Evolutionary conservation across 2,888 invertebrate species (phyloP).

Genomic region (Cyaniris semiargus): DNA sequence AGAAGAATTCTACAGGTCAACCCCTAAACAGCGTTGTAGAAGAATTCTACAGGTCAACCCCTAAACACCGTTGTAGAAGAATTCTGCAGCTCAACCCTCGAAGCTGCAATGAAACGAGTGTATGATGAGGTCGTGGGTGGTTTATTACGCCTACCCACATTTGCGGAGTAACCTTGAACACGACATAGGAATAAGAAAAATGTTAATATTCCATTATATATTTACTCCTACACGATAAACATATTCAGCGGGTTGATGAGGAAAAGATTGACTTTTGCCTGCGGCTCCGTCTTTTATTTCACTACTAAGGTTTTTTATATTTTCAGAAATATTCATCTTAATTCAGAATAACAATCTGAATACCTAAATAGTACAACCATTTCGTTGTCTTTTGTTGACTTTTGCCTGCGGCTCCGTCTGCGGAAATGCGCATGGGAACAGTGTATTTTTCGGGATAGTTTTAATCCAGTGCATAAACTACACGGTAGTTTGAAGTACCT

Average conservation of each 20-base stretch:
- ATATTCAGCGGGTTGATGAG: background rate
- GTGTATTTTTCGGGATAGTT: background rate
- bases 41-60: no score
- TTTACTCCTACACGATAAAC: background rate
- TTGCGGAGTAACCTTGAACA: background rate
- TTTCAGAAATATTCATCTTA: background rate
- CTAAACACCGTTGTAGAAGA: no score
- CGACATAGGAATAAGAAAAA: background rate
- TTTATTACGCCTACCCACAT: background rate
- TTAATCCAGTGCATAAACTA: background rate
- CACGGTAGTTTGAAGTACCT: background rate
- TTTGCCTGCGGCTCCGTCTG: background rate
- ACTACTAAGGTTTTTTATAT: background rate
- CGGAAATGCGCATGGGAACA: background rate
- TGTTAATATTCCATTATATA: background rate
- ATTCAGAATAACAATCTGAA: background rate
- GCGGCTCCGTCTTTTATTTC: background rate
- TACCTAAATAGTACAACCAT: background rate
- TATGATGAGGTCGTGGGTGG: background rate
- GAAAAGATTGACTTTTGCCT: background rate
- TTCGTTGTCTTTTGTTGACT: no score
- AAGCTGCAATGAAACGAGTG: background rate
- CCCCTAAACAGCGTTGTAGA: no score
- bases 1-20: no score
- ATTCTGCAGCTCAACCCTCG: background rate